Conservation (phyloP, 2,888 invertebrate genomes). For the Kryphioiulus occultus region DNA sequence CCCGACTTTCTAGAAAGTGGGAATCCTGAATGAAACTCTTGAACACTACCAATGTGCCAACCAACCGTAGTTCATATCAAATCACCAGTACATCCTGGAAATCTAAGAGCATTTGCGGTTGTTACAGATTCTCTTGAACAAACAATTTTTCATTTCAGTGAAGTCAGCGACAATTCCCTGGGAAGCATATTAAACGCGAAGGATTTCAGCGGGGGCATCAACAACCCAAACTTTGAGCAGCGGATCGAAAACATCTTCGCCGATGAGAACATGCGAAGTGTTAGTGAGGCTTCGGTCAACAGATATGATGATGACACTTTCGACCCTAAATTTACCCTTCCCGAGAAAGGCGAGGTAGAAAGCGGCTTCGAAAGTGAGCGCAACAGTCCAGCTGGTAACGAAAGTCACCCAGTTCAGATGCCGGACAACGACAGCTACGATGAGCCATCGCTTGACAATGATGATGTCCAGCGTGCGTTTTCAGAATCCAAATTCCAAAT, state of each 20-base stretch:
- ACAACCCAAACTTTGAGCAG: slow-evolving; percentile 31
- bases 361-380: not conserved
- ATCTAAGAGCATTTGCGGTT: too few relatives aligned
- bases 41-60: too few relatives aligned
- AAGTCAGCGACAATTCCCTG: not conserved
- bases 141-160: not conserved
- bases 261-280: not conserved
- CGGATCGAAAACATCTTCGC: not conserved
- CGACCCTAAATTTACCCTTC: not conserved
- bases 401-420: not conserved
- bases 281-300: not conserved
- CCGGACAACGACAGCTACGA: not conserved
- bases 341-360: not conserved
- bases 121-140: too few relatives aligned
- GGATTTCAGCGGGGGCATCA: slow-evolving; percentile 22
- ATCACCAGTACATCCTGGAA: too few relatives aligned
- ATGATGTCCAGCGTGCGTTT: not conserved
- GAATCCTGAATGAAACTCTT: too few relatives aligned
- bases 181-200: not conserved
- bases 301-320: not conserved
- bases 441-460: not conserved
- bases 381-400: not conserved
- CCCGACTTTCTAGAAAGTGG: too few relatives aligned
- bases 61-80: too few relatives aligned
- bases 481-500: not conserved